A percentile compares a stretch with the other conserved stretches of the same genome.
Conservation (phyloP, 2,888 invertebrate species). For the Drosophila heteroneura region DNA sequence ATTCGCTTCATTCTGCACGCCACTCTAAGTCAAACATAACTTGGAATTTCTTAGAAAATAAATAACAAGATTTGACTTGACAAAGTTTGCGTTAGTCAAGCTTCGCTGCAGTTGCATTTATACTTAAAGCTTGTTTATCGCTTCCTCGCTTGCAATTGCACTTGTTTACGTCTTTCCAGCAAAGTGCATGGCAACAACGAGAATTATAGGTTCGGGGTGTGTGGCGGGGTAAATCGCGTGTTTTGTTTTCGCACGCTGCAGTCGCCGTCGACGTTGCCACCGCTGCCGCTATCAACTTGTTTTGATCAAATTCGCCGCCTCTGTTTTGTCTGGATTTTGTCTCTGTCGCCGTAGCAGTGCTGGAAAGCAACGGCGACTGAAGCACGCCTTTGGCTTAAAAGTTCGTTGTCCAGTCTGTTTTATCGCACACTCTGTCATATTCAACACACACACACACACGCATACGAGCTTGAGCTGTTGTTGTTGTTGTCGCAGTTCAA, state of each 20-base stretch:
- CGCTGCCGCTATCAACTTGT: conserved; percentile 53
- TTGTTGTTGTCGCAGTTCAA: conserved; percentile 35
- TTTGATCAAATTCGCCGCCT: conserved; percentile 56
- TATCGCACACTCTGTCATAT: conserved; percentile 45
- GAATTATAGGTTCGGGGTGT: not conserved
- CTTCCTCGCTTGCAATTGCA: conserved; percentile 44
- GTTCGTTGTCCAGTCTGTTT: conserved; percentile 62
- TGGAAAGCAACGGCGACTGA: not conserved
- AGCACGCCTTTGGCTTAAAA: conserved; percentile 44
- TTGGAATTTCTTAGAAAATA: not conserved
- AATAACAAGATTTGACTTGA: not conserved
- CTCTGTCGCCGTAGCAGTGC: not conserved
- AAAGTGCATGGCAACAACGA: conserved; percentile 62
- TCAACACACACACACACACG: not conserved
- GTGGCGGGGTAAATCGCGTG: conserved; percentile 35
- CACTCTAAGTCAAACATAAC: not conserved
- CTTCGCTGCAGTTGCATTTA: conserved; percentile 28
- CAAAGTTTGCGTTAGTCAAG: not conserved
- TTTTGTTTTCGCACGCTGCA: conserved; percentile 59
- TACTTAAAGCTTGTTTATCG: conserved; percentile 53
- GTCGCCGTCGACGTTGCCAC: conserved; percentile 8
- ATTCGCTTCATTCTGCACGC: not conserved
- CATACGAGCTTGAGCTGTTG: conserved; percentile 4
- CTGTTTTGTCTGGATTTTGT: conserved; percentile 9
- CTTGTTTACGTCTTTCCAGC: conserved; percentile 55